Base-by-base conservation (phyloP, 2,113 vertebrate species). In the Dromiciops gliroides region DNA sequence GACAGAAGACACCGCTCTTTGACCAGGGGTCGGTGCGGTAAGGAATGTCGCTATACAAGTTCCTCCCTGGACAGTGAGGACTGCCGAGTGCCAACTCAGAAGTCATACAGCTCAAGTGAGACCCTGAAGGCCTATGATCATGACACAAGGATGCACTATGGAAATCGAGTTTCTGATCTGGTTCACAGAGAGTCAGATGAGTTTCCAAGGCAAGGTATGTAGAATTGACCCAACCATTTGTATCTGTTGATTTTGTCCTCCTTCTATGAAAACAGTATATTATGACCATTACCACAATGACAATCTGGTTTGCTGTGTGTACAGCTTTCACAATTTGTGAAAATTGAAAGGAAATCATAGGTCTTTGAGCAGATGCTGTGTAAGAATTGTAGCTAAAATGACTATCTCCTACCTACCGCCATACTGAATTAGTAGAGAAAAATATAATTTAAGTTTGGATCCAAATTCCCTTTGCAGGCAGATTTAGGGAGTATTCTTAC, bases 21-120 rank as follows among this genome's bases (percentile, higher is more conserved):
- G 97, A 99, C 99, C 1, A 97, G 99, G 92, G 99, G 99, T 12
- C 99, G 98, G 48, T 99, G 99, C 19, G 98, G 99, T 95, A 99
- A 99, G 97, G 99, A 99, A 89, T 99, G 99, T 95, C 99, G 99
- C 97, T 99, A 99, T 95, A 99, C 99, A 0, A 99, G 99, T 67
- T 99, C 99, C 26, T 99, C 99, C 26, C 98, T 99, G 98, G 99
- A 99, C 96, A 98, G 98, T 0, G 99, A 99, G 4, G 99, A 99
- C 97, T 99, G 99, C 96, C 99, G 99, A 1, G 99, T 99, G 83
- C 99, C 99, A 56, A 99, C 99, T 0, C 99, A 99, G 98, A 99
- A 99, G 96, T 99, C 99, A 37, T 99, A 99, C 97, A 99, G 99
- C 98, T 99, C 99, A 96, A 99, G 99, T 0, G 99, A 99, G 98